Evolutionary conservation across 2,888 invertebrate species (phyloP), one percentile per base, ranked within the genome.

Genomic region (Cephus sareptanus): DNA sequence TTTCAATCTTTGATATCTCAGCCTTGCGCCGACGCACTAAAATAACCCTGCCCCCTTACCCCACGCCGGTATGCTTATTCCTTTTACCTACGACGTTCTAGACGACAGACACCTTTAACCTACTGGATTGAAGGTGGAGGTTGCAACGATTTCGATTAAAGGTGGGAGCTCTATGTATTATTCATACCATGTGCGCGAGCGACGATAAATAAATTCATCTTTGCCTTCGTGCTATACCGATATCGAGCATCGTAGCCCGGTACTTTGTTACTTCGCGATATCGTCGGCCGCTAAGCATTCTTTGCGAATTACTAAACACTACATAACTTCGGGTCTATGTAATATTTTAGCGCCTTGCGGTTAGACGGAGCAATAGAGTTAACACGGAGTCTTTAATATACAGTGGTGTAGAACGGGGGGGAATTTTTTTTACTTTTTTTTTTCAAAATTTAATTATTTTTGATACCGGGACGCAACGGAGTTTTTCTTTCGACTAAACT

Each of bases 101-200:
- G 23, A 56, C 56, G 56, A 56, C 56, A 56, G 56, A 56, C 56
- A 56, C 56, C 56, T 56, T 56, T 56, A 56, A 56, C 56, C 56
- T 56, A 12, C 71, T 31, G 31, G 71, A 34, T 31, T n/a, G 71
- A 71, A 34, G 71, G 71, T 71, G 33, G 71, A 71, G 71, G 33
- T 71, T 71, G 71, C 71, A 34, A 23, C 56, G 56, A 56, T 56
- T 56, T 56, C 56, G 56, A 56, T 56, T 56, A 56, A 56, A 56
- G 56, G 56, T 56, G 56, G 56, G 56, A 56, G 56, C 56, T 56
- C 71, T 13, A 71, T 71, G 71, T 71, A 33, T 71, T 71, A 71
- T 71, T 71, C 71, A 71, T 71, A 23, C 71, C 2, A 71, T 71
- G 71, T 23, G 71, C 34, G 71, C 71, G 71, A 71, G 71, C 71